Conservation (phyloP, 2,113 vertebrate species). For the Sinocyclocheilus maitianheensis region DNA sequence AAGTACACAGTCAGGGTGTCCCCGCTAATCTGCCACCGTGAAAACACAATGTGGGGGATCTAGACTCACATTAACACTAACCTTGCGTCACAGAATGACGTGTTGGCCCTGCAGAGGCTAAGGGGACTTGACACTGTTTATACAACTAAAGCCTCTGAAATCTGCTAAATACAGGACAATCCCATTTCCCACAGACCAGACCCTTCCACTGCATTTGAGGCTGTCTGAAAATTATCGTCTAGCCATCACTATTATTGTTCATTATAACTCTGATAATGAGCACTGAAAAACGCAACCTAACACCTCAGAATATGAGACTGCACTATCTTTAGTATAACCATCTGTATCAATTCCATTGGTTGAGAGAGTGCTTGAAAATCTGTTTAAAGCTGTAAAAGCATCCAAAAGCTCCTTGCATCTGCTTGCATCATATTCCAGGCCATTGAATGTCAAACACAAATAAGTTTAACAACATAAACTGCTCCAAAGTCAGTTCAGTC, state of each 20-base stretch:
- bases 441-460: neutral
- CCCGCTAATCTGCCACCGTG: slow-evolving; percentile 21
- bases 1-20: slow-evolving; percentile 41
- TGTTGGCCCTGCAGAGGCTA: slow-evolving; percentile 23
- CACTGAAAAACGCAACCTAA: neutral
- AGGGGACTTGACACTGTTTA: slow-evolving; percentile 40
- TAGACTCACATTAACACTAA: slow-evolving; percentile 33
- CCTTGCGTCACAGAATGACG: slow-evolving; percentile 5
- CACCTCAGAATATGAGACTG: neutral
- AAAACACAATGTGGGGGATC: slow-evolving; percentile 42
- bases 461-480: slow-evolving; percentile 1
- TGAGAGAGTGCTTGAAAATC: neutral
- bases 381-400: neutral
- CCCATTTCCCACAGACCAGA: slow-evolving; percentile 36
- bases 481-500: neutral
- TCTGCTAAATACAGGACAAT: slow-evolving; percentile 23
- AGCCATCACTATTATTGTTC: neutral
- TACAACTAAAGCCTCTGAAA: slow-evolving; percentile 35
- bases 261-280: neutral
- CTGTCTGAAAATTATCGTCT: neutral
- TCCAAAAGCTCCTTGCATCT: neutral
- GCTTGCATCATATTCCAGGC: neutral
- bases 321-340: neutral
- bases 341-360: neutral
- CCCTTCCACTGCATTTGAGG: neutral